Conservation (phyloP, 2,797 vertebrate species). For the Sparidentex hasta region DNA sequence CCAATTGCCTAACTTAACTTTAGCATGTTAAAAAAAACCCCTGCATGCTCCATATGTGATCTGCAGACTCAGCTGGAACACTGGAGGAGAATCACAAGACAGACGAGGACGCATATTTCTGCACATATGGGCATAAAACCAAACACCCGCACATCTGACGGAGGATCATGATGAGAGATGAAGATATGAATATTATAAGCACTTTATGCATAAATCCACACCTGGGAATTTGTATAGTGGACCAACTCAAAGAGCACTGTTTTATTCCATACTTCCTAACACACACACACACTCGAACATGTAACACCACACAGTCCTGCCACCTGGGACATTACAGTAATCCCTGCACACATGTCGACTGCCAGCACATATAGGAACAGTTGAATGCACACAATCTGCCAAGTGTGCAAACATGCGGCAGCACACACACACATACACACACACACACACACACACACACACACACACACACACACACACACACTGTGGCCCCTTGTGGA, state of each 20-base stretch:
- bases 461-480: not conserved
- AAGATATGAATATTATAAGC: not conserved
- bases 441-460: no score
- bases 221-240: not conserved
- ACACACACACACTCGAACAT: not conserved
- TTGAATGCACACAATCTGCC: constrained; percentile 4
- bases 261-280: not conserved
- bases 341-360: not conserved
- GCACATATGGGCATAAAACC: not conserved
- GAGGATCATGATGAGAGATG: not conserved
- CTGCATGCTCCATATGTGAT: no score
- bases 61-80: not conserved
- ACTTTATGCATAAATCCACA: not conserved
- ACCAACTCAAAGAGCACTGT: not conserved
- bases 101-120: not conserved
- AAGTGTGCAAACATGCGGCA: not conserved
- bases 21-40: no score
- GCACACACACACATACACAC: not conserved
- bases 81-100: not conserved
- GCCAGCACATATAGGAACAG: not conserved
- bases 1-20: no score
- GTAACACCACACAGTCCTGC: not conserved
- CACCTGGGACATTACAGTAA: not conserved
- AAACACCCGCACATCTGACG: not conserved
- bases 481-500: not conserved